Conservation (phyloP, 2,797 vertebrate species). For the Phoeniculus purpureus region DNA sequence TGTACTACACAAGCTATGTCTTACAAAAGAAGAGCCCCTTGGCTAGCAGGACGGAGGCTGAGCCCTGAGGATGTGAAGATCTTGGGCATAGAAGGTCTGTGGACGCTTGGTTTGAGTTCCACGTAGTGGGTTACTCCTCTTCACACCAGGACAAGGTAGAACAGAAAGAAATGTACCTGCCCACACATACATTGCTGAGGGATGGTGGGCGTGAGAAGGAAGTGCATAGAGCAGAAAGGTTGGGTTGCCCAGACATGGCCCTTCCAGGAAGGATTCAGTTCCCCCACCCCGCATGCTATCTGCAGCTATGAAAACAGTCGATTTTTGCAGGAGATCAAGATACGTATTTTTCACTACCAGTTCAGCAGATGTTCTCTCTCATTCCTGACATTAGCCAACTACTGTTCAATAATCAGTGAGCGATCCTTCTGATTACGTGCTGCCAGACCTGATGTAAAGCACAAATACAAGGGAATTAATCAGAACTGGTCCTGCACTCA, state of each 20-base stretch:
- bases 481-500: background rate
- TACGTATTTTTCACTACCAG: background rate
- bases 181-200: background rate
- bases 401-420: background rate
- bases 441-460: background rate
- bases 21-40: background rate
- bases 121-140: background rate
- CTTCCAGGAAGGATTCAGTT: background rate
- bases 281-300: background rate
- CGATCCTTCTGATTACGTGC: background rate
- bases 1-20: background rate
- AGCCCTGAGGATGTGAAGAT: background rate
- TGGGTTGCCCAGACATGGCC: background rate
- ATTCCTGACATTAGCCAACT: background rate
- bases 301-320: background rate
- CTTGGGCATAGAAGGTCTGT: background rate
- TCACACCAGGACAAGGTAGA: background rate
- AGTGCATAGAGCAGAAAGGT: background rate
- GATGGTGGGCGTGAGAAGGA: background rate
- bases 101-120: background rate
- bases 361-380: constrained; percentile 7
- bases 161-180: background rate
- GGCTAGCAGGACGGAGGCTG: background rate
- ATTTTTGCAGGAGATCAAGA: background rate
- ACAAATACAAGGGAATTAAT: background rate